These are phyloP conservation scores for Tetranychus piercei DNA, from an alignment of 2,888 invertebrate genomes.

Conservation along the genomic window DNA sequence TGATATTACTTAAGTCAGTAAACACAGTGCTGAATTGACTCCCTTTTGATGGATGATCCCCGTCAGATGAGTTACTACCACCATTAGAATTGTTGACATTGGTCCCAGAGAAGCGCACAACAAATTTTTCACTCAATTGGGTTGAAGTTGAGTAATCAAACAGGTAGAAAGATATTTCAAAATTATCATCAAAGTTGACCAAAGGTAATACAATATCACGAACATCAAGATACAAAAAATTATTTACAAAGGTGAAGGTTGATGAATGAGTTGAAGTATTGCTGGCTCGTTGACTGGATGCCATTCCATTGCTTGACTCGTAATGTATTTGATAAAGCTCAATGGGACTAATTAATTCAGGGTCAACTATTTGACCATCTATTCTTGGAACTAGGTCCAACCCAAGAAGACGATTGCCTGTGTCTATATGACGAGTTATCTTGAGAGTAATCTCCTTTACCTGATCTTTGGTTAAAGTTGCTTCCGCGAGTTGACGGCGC, in stretches of 20 bases:
- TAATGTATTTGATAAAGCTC: constrained; percentile 49
- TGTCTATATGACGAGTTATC: constrained; percentile 27
- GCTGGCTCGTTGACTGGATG: background rate
- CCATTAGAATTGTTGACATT: background rate
- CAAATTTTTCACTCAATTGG: constrained; percentile 14
- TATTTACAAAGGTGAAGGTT: background rate
- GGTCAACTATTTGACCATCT: constrained; percentile 72
- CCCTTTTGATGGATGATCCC: background rate
- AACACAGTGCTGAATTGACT: constrained; percentile 8
- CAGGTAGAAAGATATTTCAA: constrained; percentile 12
- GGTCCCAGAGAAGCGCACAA: constrained; percentile 1
- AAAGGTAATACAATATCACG: constrained; percentile 5
- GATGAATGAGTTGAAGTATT: constrained; percentile 3
- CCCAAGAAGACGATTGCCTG: constrained; percentile 41
- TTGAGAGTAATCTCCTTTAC: constrained; percentile 41
- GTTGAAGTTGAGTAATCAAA: constrained; percentile 6
- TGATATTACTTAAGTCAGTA: constrained; percentile 10
- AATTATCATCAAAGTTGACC: constrained; percentile 5
- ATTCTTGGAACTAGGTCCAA: constrained; percentile 77
- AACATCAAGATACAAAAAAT: constrained; percentile 11
- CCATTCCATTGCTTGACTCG: background rate
- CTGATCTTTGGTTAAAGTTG: constrained; percentile 77
- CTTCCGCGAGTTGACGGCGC: constrained; percentile 61
- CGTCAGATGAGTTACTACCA: background rate
- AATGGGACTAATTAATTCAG: constrained; percentile 68